These are phyloP conservation scores for Orthosia gothica DNA, from an alignment of 2,888 invertebrate species.

Conservation along the genomic window DNA sequence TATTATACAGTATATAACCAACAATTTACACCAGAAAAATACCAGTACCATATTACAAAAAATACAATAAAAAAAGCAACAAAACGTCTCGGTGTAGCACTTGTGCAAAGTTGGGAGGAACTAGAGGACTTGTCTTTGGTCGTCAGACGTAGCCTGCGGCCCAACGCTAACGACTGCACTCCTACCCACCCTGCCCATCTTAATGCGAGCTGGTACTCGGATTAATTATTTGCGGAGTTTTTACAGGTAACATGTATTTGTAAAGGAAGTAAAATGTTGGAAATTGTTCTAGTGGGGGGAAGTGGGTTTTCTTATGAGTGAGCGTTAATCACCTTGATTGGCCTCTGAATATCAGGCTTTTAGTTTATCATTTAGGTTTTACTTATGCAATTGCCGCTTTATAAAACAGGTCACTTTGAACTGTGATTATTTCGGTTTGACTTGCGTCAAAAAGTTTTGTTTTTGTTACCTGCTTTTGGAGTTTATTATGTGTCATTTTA, in stretches of 20 bases:
- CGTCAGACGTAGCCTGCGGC: conserved; percentile 55
- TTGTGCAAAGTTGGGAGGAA: conserved; percentile 44
- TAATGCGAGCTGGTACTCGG: conserved; percentile 34
- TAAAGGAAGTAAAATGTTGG: conserved; percentile 9
- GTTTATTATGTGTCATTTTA: too few relatives aligned
- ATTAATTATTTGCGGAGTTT: conserved; percentile 52
- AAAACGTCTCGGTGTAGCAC: conserved; percentile 33
- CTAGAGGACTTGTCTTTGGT: conserved; percentile 52
- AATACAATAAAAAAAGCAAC: conserved; percentile 40
- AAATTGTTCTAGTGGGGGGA: neutral
- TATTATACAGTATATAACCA: neutral
- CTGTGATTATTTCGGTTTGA: too few relatives aligned
- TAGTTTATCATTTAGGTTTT: too few relatives aligned
- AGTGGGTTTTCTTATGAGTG: neutral
- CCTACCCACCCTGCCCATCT: conserved; percentile 26
- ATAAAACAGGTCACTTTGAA: too few relatives aligned
- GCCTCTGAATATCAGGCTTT: neutral
- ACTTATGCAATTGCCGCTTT: too few relatives aligned
- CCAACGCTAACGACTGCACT: conserved; percentile 57
- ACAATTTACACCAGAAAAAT: conserved; percentile 7
- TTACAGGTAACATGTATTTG: conserved; percentile 23
- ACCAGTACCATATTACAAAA: neutral
- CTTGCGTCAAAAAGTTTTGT: too few relatives aligned
- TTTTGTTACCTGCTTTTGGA: too few relatives aligned
- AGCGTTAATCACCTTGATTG: too few relatives aligned